Conservation (phyloP, 2,113 vertebrate genomes). For the Halcyon malimbica region DNA sequence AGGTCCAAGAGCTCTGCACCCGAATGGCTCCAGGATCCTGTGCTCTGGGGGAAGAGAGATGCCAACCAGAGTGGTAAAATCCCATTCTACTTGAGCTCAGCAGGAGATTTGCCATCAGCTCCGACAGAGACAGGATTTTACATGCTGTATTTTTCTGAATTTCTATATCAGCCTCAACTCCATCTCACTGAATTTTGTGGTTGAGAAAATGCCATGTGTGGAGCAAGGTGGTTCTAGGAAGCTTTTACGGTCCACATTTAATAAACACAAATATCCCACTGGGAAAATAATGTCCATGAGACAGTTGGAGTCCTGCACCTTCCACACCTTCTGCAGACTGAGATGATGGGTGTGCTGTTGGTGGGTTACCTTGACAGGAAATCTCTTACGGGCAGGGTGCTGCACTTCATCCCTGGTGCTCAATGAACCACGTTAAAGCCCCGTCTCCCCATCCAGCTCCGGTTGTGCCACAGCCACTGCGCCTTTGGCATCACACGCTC, state of each 20-base stretch:
- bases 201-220: not conserved
- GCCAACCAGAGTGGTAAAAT: not conserved
- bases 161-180: not conserved
- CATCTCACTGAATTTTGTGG: not conserved
- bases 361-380: not conserved
- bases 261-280: not conserved
- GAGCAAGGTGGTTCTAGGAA: not conserved
- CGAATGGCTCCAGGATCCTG: not conserved
- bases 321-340: not conserved
- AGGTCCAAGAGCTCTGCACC: not conserved
- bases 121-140: not conserved
- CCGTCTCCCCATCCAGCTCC: not conserved
- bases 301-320: not conserved
- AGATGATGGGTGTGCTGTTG: not conserved
- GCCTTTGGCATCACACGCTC: not conserved
- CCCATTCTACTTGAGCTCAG: not conserved
- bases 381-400: not conserved
- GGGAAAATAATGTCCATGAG: not conserved
- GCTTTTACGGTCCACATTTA: not conserved
- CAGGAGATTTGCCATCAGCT: not conserved
- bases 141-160: not conserved
- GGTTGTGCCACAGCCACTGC: rapidly evolving
- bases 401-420: not conserved
- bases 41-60: rapidly evolving
- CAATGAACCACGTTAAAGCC: not conserved